phyloP scores from a whole-genome alignment of 2,888 invertebrate genomes.

The Camptogramma bilineatum region DNA sequence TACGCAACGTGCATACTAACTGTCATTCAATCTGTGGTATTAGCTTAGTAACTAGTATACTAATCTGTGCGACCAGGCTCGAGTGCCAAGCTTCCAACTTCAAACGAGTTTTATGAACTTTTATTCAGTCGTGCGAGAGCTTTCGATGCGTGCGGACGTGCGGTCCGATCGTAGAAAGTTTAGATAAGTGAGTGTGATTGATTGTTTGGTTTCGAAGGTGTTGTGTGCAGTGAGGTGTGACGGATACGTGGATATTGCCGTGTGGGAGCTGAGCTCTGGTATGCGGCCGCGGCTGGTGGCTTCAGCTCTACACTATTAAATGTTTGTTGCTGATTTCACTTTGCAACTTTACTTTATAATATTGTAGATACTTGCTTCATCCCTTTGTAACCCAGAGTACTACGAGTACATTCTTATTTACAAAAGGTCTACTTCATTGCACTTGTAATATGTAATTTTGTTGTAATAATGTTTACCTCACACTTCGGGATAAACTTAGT shows the following conservation, averaged over 20 bases:
- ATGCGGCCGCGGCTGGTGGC: conserved; percentile 52
- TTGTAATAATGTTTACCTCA: no score
- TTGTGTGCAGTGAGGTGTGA: conserved; percentile 60
- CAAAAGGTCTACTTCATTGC: no score
- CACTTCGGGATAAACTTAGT: no score
- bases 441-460: no score
- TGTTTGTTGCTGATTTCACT: conserved; percentile 22
- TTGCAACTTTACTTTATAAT: conserved; percentile 7
- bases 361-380: background rate
- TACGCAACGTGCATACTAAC: conserved; percentile 51
- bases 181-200: conserved; percentile 54
- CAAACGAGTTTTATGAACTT: conserved; percentile 35
- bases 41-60: conserved; percentile 11
- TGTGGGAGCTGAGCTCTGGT: conserved; percentile 70
- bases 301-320: background rate
- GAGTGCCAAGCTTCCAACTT: conserved; percentile 54
- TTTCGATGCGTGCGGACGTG: conserved; percentile 48
- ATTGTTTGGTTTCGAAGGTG: conserved; percentile 54
- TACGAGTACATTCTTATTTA: no score
- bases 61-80: conserved; percentile 43
- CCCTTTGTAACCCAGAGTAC: background rate
- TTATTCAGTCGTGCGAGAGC: conserved; percentile 58
- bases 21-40: conserved; percentile 9
- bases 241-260: conserved; percentile 56
- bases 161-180: conserved; percentile 24